Evolutionary conservation across 2,113 vertebrate species (phyloP), one percentile per base, ranked within the genome.

Genomic region (Callochromis pleurospilus): DNA sequence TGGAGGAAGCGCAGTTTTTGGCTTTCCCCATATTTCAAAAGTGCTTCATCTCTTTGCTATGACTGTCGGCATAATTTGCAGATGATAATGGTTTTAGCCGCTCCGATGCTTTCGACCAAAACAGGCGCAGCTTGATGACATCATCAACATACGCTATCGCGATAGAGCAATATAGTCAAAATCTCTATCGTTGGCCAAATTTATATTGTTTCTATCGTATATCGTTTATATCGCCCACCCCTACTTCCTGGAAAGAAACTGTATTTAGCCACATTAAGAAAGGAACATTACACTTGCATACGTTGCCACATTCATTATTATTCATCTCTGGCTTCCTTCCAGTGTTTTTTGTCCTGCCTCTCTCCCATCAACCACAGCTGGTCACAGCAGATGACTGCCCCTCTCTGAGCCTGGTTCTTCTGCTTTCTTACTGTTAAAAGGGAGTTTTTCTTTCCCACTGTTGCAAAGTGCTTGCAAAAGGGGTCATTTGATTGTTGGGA

Each of bases 121-220:
- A 14, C 13, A 14, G 42, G 13, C 42, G 0, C 42, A 0, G 13
- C 42, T 45, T 45, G 42, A 45, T 45, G 42, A 45, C 13, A 45
- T 33, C 42, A 14, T 45, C 42, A 45, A 45, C 13, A 45, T 14
- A 3, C 42, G 6, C 13, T 45, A 1, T 45, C 42, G 13, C 13
- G 3, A 14, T 45, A 45, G 42, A 45, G 6, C 42, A 3, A 2
- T 14, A 45, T 45, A 14, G 13, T 45, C 13, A 45, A 14, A 45
- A 45, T 45, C 1, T 45, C 42, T 14, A 6, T 45, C 13, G 42
- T 45, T 45, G 13, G 42, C 42, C 42, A 45, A 45, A 45, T 45
- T 45, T 1, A 6, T 45, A 45, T 45, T 0, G 13, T 45, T 45
- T 45, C 13, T 45, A 45, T 45, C 2, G 42, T 45, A 0, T 14